These are phyloP conservation scores for Sebastes oblongus DNA, from an alignment of 2,797 vertebrate species.

Conservation along the genomic window DNA sequence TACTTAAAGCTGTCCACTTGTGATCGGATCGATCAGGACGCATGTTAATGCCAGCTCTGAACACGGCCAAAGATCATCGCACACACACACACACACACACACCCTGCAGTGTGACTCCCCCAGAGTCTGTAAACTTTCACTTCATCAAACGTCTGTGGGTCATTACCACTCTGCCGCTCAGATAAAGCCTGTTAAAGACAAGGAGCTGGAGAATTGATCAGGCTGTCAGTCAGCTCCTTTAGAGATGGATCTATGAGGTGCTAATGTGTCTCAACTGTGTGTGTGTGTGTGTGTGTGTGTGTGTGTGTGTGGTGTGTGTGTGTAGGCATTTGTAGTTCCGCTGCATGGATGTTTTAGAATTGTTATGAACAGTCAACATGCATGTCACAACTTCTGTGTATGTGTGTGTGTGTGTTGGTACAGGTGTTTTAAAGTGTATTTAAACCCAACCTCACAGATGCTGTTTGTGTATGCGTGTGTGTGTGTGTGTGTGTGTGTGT, in stretches of 20 bases:
- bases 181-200: constrained; percentile 43
- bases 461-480: neutral
- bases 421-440: neutral
- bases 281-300: neutral
- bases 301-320: neutral
- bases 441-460: neutral
- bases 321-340: neutral
- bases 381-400: neutral
- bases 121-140: constrained; percentile 62
- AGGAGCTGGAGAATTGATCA: constrained; percentile 59
- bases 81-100: constrained; percentile 11
- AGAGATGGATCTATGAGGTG: constrained; percentile 58
- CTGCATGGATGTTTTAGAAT: neutral
- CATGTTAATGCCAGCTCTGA: too few relatives aligned
- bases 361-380: neutral
- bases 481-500: neutral
- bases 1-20: too few relatives aligned
- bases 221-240: constrained; percentile 60
- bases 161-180: constrained; percentile 44
- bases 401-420: neutral
- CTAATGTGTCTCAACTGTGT: constrained; percentile 33
- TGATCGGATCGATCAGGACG: too few relatives aligned
- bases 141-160: constrained; percentile 58
- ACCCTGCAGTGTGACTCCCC: constrained; percentile 7
- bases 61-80: neutral